Percentiles rank a stretch among this genome's conserved stretches.
Evolutionary conservation across 2,113 vertebrate species (phyloP).

Genomic region (Hucho hucho): DNA sequence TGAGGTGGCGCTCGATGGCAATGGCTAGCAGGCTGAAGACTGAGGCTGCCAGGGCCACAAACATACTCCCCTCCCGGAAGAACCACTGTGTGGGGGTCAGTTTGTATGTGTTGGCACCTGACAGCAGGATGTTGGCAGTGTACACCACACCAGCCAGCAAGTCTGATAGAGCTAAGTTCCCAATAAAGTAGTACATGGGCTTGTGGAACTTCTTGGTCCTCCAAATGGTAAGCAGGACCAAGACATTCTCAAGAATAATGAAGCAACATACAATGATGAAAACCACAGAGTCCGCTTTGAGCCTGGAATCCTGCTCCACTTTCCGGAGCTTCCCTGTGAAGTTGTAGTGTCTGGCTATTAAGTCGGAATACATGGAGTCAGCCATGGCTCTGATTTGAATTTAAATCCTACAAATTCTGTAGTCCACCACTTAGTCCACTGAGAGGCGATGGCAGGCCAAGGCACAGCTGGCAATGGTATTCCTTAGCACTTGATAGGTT

Average conservation of each 20-base stretch:
- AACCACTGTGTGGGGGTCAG: conserved; percentile 94
- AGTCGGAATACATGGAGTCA: conserved; percentile 78
- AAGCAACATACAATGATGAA: conserved; percentile 98
- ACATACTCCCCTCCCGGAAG: conserved; percentile 94
- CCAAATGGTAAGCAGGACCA: conserved; percentile 96
- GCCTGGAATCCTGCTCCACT: conserved; percentile 71
- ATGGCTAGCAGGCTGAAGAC: conserved; percentile 97
- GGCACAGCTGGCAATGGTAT: conserved; percentile 24
- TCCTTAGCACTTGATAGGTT: conserved; percentile 10
- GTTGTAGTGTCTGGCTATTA: conserved; percentile 94
- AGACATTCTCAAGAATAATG: conserved; percentile 94
- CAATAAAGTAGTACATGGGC: conserved; percentile 99
- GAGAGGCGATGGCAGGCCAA: conserved; percentile 56
- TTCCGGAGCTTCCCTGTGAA: conserved; percentile 88
- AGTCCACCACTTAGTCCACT: conserved; percentile 51
- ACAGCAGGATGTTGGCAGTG: conserved; percentile 90
- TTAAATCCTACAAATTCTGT: conserved; percentile 48
- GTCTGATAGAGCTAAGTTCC: conserved; percentile 95
- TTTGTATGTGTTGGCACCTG: conserved; percentile 90
- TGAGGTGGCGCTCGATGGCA: conserved; percentile 94
- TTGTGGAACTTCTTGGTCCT: conserved; percentile 99
- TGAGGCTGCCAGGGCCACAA: conserved; percentile 92
- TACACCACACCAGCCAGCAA: conserved; percentile 93
- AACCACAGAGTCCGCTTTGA: conserved; percentile 85
- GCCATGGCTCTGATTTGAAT: conserved; percentile 57